Evolutionary conservation across 2,797 vertebrate species (phyloP), one percentile per base, ranked within the genome.

Genomic region (Meda fulgida): DNA sequence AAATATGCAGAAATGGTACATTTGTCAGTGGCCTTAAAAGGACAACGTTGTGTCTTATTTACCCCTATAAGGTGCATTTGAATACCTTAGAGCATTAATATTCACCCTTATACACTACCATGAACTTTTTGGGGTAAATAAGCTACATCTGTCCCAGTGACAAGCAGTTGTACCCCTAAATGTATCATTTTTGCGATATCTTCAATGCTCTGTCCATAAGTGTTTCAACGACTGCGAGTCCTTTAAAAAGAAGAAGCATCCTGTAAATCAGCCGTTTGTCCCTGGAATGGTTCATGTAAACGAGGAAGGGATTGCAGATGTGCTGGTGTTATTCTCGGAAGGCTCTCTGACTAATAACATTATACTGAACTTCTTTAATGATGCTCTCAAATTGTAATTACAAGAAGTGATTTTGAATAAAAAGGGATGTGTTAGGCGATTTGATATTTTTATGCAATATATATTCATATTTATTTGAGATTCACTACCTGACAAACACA

Each of bases 261-360:
- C 14, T 36, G 31, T 76, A 18, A 58, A 76, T n/a, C n/a, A 58
- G 31, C 6, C 31, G 2, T 53, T 75, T 75, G 46, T 34, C 46
- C 7, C 46, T 31, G 1, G 1, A 75, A 38, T n/a, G 73, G 51
- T 76, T 55, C n/a, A n/a, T 76, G 51, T 38, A 76, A 55, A 76
- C n/a, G 31, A 58, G 73, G 31, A n/a, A 21, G 16, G 51, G 21
- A 16, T 38, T 55, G 31, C 51, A 76, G 51, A 48, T n/a, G 48
- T 75, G 72, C 21, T 55, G 73, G n/a, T 55, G 53, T 55, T 36
- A 76, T 76, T 76, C 51, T 55, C 16, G 73, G 73, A 38, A 18
- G 73, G 1, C 31, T 38, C 11, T 38, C 31, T 38, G 51, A 76
- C 21, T 58, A 76, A 58, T 58, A n/a, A 76, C 73, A 55, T 76